These are phyloP conservation scores for Wiebesia pumilae DNA, from an alignment of 1,140 invertebrate genomes.

Conservation along the genomic window DNA sequence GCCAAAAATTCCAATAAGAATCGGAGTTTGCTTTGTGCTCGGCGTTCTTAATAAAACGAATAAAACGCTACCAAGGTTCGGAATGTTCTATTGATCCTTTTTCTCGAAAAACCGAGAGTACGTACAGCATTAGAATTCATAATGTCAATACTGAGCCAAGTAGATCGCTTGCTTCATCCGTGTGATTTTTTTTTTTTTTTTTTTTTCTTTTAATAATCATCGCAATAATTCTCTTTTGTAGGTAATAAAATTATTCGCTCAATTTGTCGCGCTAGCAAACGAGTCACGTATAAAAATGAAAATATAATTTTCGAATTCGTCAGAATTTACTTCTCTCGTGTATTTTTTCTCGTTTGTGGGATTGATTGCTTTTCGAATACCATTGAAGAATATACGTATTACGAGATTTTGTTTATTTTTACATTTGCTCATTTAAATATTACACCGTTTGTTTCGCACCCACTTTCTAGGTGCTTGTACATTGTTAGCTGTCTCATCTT, in stretches of 20 bases:
- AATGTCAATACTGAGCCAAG: background rate
- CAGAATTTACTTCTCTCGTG: background rate
- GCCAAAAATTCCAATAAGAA: slow-evolving; percentile 22
- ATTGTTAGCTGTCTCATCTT: background rate
- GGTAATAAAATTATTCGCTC: background rate
- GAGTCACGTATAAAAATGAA: background rate
- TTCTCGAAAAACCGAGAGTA: background rate
- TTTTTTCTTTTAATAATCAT: too few species aligned
- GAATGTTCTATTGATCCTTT: background rate
- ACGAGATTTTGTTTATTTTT: background rate
- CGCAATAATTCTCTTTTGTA: background rate
- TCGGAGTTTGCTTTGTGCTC: too few species aligned
- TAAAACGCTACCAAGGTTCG: background rate
- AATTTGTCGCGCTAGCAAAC: background rate
- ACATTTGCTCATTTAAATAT: background rate
- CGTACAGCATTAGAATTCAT: slow-evolving; percentile 29
- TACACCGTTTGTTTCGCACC: too few species aligned
- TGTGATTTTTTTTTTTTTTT: background rate
- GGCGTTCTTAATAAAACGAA: background rate
- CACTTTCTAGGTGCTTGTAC: background rate
- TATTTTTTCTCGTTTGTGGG: background rate
- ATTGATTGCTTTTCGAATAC: background rate
- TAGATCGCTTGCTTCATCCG: background rate
- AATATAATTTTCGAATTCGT: background rate
- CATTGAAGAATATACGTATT: background rate